Evolutionary conservation across 2,888 invertebrate species (phyloP).

Genomic region (Stomorhina lunata): DNA sequence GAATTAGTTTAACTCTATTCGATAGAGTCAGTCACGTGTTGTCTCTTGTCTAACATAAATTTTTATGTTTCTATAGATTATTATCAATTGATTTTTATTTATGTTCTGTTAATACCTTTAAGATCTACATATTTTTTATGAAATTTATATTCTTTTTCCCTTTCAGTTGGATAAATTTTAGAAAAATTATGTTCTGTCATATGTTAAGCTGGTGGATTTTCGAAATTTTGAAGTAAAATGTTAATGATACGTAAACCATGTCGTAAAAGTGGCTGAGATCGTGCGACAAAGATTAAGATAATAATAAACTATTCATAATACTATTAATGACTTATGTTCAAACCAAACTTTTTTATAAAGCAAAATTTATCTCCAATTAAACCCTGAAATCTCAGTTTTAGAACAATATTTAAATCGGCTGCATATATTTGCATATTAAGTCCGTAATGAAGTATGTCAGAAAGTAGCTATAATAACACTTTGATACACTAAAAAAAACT

Average conservation of each 20-base stretch:
- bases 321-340: too few relatives aligned
- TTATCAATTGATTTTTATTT: slow-evolving; percentile 60
- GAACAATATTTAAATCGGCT: too few relatives aligned
- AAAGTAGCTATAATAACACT: too few relatives aligned
- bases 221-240: slow-evolving; percentile 7
- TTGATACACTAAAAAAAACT: too few relatives aligned
- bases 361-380: too few relatives aligned
- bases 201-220: slow-evolving; percentile 33
- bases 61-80: slow-evolving; percentile 23
- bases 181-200: slow-evolving; percentile 38
- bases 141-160: slow-evolving; percentile 29
- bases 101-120: slow-evolving; percentile 44
- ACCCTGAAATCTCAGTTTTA: too few relatives aligned
- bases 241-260: slow-evolving; percentile 57
- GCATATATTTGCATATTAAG: too few relatives aligned
- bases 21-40: slow-evolving; percentile 50
- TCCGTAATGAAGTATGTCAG: too few relatives aligned
- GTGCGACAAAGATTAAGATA: slow-evolving; percentile 4
- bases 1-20: slow-evolving; percentile 36
- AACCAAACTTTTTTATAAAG: too few relatives aligned
- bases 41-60: neutral
- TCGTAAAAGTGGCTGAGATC: slow-evolving; percentile 53
- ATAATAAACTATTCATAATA: neutral
- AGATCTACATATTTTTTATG: slow-evolving; percentile 24
- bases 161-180: slow-evolving; percentile 10